A percentile compares a stretch with the other conserved stretches of the same genome.
Evolutionary conservation across 2,888 invertebrate genomes (phyloP).

Genomic region (Dasysyrphus albostriatus): DNA sequence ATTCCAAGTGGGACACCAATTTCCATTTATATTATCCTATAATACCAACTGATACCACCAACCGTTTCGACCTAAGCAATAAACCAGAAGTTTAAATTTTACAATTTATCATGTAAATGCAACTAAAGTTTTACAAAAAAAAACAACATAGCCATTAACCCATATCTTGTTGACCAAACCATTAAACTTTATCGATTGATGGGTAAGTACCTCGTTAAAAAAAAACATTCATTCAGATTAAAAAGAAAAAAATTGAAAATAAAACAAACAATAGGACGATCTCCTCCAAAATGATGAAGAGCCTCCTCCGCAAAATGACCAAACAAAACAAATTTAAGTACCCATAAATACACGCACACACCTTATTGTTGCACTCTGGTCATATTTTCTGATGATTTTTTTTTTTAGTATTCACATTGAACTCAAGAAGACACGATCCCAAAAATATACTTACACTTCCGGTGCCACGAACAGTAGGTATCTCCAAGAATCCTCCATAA

Average conservation of each 20-base stretch:
- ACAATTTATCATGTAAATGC: slow-evolving; percentile 50
- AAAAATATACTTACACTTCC: slow-evolving; percentile 49
- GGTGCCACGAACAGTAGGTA: not conserved
- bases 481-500: not conserved
- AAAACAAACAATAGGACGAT: slow-evolving; percentile 35
- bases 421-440: slow-evolving; percentile 12
- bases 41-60: not conserved
- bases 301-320: slow-evolving; percentile 26
- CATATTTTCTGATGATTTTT: slow-evolving; percentile 28
- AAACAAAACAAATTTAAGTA: slow-evolving; percentile 36
- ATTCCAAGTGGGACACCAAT: not conserved
- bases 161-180: slow-evolving; percentile 52
- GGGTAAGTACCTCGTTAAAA: slow-evolving; percentile 21
- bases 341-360: slow-evolving; percentile 34
- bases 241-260: slow-evolving; percentile 6
- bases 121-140: slow-evolving; percentile 14
- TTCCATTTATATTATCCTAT: not conserved
- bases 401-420: slow-evolving; percentile 22
- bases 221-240: not conserved
- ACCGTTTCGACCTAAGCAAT: not conserved
- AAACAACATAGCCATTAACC: slow-evolving; percentile 60
- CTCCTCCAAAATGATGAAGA: slow-evolving; percentile 23
- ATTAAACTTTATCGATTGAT: slow-evolving; percentile 52
- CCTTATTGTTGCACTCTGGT: slow-evolving; percentile 9
- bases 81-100: slow-evolving; percentile 27